phyloP scores from a whole-genome alignment of 2,888 invertebrate species.

The Formica aserva region DNA sequence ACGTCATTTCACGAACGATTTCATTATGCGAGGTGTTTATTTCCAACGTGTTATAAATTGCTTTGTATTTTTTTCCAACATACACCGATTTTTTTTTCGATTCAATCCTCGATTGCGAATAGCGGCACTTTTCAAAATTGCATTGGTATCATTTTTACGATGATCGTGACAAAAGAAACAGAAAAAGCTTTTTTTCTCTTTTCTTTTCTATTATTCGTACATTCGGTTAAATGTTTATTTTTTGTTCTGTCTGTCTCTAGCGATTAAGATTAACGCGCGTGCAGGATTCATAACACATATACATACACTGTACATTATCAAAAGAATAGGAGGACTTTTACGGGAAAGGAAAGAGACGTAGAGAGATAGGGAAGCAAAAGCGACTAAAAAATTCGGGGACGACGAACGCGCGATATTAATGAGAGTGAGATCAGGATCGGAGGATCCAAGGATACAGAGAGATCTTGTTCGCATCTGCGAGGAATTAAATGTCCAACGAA shows the following conservation, averaged over 20 bases:
- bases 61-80: background rate
- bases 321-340: constrained; percentile 14
- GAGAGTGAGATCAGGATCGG: constrained; percentile 49
- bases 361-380: constrained; percentile 29
- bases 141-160: background rate
- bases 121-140: background rate
- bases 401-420: constrained; percentile 50
- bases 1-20: background rate
- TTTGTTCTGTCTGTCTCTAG: constrained; percentile 44
- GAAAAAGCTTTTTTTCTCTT: background rate
- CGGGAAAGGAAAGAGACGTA: constrained; percentile 34
- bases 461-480: constrained; percentile 47
- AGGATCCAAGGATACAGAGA: constrained; percentile 50
- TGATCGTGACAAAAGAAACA: background rate
- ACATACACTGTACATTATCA: constrained; percentile 36
- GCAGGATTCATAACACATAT: background rate
- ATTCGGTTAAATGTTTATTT: background rate
- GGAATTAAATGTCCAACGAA: constrained; percentile 49
- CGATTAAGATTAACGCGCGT: constrained; percentile 8
- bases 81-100: background rate
- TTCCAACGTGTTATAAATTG: background rate
- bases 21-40: background rate
- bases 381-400: constrained; percentile 33
- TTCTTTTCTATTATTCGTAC: background rate
- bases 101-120: background rate